phyloP scores from a whole-genome alignment of 2,888 invertebrate species.

The Megastigmus dorsalis region DNA sequence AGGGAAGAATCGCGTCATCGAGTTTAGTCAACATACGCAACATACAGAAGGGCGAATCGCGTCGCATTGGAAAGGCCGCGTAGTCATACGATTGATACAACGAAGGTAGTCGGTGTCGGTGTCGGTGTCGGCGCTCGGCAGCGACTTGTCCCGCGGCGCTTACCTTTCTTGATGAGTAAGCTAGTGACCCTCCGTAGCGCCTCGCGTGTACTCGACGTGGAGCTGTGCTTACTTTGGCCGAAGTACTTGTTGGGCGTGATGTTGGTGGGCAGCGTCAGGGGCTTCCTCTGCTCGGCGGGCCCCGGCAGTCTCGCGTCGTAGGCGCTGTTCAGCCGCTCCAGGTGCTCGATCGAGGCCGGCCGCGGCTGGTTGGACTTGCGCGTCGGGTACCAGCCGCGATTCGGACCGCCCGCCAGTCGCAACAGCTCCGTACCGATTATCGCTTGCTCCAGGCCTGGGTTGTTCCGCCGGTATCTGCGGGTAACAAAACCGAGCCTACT shows the following conservation, averaged over 20 bases:
- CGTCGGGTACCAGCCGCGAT: constrained; percentile 88
- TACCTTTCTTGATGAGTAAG: constrained; percentile 90
- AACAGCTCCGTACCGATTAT: constrained; percentile 87
- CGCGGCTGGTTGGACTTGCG: constrained; percentile 81
- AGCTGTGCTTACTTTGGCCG: constrained; percentile 81
- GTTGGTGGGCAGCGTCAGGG: constrained; percentile 91
- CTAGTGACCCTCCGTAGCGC: constrained; percentile 91
- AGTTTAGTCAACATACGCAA: too few relatives aligned
- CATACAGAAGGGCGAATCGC: too few relatives aligned
- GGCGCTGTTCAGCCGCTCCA: constrained; percentile 81
- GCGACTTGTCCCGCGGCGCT: constrained; percentile 75
- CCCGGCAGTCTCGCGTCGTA: constrained; percentile 74
- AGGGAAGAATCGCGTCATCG: too few relatives aligned
- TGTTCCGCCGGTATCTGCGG: constrained; percentile 70
- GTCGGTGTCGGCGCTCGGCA: constrained; percentile 32
- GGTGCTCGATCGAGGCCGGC: constrained; percentile 89
- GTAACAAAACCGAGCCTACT: too few relatives aligned
- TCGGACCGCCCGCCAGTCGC: constrained; percentile 86
- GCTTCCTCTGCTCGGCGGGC: constrained; percentile 81
- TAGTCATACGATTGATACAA: not conserved
- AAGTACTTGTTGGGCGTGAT: constrained; percentile 90
- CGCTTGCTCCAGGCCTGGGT: constrained; percentile 76
- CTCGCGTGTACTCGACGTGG: constrained; percentile 82
- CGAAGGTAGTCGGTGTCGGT: not conserved
- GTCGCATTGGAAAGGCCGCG: too few relatives aligned